Evolutionary conservation across 1,140 invertebrate species (phyloP).

Genomic region (Penaeus indicus): DNA sequence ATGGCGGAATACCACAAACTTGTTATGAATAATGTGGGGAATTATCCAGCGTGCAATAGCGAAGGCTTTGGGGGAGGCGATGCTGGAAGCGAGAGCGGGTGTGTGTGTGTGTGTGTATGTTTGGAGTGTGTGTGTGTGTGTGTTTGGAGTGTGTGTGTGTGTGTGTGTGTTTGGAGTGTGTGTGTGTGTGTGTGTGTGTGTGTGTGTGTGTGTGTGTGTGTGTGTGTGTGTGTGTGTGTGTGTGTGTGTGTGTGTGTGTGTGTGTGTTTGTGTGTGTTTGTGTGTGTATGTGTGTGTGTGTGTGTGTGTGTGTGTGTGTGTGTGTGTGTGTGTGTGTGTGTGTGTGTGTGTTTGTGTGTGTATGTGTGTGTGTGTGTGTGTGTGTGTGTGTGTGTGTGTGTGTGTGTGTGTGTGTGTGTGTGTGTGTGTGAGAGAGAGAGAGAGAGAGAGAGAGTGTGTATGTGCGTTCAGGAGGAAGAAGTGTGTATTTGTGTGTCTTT

Average conservation of each 20-base stretch:
- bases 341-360: not conserved
- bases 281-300: not conserved
- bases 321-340: not conserved
- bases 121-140: not conserved
- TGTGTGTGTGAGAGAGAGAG: not conserved
- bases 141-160: not conserved
- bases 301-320: not conserved
- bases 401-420: slow-evolving; percentile 12
- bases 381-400: not conserved
- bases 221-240: slow-evolving; percentile 23
- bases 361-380: not conserved
- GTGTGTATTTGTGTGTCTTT: slow-evolving; percentile 11
- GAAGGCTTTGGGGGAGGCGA: not conserved
- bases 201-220: not conserved
- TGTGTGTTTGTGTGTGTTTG: not conserved
- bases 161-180: not conserved
- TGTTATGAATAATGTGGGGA: slow-evolving; percentile 51
- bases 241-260: slow-evolving; percentile 8
- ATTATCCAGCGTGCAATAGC: slow-evolving; percentile 22
- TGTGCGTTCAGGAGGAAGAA: no score
- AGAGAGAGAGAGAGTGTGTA: no score
- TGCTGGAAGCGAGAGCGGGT: not conserved
- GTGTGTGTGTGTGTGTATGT: not conserved
- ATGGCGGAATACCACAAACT: slow-evolving; percentile 52
- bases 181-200: slow-evolving; percentile 12